These are phyloP conservation scores for Trachops cirrhosus DNA, from an alignment of 2,797 vertebrate genomes.

Conservation along the genomic window DNA sequence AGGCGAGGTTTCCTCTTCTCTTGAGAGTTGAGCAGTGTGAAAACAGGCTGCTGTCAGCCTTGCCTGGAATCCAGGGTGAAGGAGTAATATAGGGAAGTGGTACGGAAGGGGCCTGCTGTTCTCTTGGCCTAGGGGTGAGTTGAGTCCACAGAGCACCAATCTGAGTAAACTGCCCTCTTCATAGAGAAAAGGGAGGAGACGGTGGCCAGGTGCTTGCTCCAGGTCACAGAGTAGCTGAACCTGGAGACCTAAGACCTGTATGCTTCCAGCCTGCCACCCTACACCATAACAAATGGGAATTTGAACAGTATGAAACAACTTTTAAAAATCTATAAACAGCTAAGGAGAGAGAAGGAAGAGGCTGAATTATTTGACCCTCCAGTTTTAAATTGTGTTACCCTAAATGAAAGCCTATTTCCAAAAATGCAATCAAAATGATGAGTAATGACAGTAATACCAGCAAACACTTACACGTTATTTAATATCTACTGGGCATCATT, in stretches of 20 bases:
- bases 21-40: background rate
- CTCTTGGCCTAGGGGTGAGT: background rate
- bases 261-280: background rate
- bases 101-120: background rate
- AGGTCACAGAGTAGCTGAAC: background rate
- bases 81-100: background rate
- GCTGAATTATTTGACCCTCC: background rate
- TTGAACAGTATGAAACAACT: background rate
- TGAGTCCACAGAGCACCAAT: background rate
- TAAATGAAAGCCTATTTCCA: background rate
- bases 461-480: background rate
- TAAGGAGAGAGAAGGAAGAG: background rate
- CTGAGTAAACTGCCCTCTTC: background rate
- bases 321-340: background rate
- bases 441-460: background rate
- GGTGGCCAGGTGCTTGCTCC: background rate
- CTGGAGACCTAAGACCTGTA: background rate
- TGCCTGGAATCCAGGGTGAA: background rate
- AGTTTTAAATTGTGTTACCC: slow-evolving; percentile 27
- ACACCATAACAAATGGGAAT: background rate
- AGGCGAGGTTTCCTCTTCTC: slow-evolving; percentile 18
- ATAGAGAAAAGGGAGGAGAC: background rate
- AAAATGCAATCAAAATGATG: background rate
- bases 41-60: slow-evolving; percentile 19
- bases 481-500: background rate